Evolutionary conservation across 2,888 invertebrate genomes (phyloP).

Genomic region (Philopedon plagiatum): DNA sequence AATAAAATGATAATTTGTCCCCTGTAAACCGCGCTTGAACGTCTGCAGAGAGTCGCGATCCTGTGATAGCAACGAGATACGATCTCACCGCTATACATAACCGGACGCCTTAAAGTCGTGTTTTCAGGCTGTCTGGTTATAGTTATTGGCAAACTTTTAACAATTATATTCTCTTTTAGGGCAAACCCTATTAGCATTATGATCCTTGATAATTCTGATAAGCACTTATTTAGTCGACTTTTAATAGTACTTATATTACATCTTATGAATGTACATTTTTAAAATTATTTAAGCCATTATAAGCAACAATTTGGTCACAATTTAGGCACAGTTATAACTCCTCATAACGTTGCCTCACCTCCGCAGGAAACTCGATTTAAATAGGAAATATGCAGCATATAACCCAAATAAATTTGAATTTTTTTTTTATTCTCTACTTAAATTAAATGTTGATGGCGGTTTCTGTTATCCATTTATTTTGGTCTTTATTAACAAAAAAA

Average conservation of each 20-base stretch:
- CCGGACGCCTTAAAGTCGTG: constrained; percentile 51
- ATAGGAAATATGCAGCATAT: no score
- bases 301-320: no score
- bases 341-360: no score
- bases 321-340: no score
- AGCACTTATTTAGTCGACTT: constrained; percentile 22
- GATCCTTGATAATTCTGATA: constrained; percentile 35
- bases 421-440: no score
- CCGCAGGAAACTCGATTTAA: no score
- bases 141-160: constrained; percentile 50
- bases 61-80: constrained; percentile 43
- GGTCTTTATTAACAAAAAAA: no score
- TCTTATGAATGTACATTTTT: not conserved
- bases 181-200: constrained; percentile 43
- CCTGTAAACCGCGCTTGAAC: constrained; percentile 46
- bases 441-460: no score
- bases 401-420: no score
- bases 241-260: not conserved
- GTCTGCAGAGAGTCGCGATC: constrained; percentile 49
- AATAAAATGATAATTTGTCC: constrained; percentile 41
- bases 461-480: no score
- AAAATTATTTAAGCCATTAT: no score
- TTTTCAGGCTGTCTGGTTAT: constrained; percentile 45
- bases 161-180: constrained; percentile 49
- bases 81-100: constrained; percentile 51